Base-by-base conservation (phyloP, 2,888 invertebrate genomes). In the Morpho achilles region DNA sequence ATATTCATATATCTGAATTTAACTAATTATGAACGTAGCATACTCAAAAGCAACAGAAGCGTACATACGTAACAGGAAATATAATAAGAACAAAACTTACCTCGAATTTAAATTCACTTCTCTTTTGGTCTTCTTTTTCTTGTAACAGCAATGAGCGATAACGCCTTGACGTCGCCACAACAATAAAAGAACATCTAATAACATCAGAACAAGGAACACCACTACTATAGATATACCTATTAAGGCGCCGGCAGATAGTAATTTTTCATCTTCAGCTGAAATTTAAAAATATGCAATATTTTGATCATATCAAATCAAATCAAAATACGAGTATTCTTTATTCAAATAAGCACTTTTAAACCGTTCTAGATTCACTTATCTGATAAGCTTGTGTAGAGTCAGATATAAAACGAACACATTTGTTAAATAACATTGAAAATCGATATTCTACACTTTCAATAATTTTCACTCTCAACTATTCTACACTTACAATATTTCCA, bases 161-260 rank as follows among this genome's bases (percentile, higher is more conserved):
- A 95, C 90, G n/a, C 95, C 95, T 74, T 94, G 90, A 60, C 87
- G 75, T 67, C 87, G 86, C 73, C 92, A 87, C 78, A 92, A 77
- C 77, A 94, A 94, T 74, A 98, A 95, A 8, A 96, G 91, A 1
- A 97, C 79, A 79, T 99, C 98, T 63, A 98, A 91, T 50, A 98
- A 82, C 65, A 98, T 79, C 50, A 98, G 85, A 58, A 96, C 91
- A 43, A 96, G 74, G 2, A 96, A 84, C 22, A 97, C 93, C 40
- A 95, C 94, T 1, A 94, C 94, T 56, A 97, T 92, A 42, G 97
- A 95, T 73, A 98, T 94, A 54, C 95, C 96, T 66, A 98, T 95
- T 62, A 98, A 94, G 41, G 94, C 93, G 2, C 93, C 93, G 51
- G 93, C 93, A 60, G 94, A 92, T 60, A 95, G 83, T 8, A 85